These are phyloP conservation scores for Amphibalanus amphitrite DNA, from an alignment of 1,140 invertebrate species.

Conservation along the genomic window DNA sequence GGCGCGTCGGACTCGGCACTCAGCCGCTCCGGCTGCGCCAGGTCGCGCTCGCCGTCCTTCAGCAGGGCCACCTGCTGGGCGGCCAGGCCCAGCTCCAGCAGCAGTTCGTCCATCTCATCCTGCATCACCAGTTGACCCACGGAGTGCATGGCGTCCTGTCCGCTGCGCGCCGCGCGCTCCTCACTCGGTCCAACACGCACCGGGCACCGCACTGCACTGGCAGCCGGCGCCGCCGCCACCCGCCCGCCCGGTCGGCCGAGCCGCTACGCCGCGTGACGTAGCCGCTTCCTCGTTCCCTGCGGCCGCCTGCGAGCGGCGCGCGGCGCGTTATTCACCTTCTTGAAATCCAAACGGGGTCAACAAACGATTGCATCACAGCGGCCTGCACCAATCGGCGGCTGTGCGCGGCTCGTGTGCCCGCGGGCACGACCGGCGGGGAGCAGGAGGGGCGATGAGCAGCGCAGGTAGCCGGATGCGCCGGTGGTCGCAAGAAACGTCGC, in stretches of 20 bases:
- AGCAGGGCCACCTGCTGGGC: background rate
- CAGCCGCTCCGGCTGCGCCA: background rate
- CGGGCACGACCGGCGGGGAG: too few species aligned
- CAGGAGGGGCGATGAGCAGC: too few species aligned
- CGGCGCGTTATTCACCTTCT: background rate
- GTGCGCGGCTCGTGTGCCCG: too few species aligned
- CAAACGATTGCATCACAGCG: background rate
- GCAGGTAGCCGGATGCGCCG: too few species aligned
- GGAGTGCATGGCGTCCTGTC: background rate
- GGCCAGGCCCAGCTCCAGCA: background rate
- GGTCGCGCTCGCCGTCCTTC: background rate
- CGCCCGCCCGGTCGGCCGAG: background rate
- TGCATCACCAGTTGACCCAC: background rate
- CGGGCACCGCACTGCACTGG: background rate
- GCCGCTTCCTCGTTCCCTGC: background rate
- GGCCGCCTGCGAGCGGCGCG: too few species aligned
- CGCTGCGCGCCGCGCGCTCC: too few species aligned
- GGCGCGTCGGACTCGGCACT: background rate
- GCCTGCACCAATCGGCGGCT: background rate
- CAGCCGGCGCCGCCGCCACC: too few species aligned
- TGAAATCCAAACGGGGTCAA: background rate
- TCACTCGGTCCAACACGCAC: background rate
- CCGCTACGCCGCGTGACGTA: background rate
- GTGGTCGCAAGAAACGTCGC: background rate
- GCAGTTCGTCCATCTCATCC: conserved; percentile 1